phyloP scores from a whole-genome alignment of 2,888 invertebrate genomes.

The Buathra laborator region DNA sequence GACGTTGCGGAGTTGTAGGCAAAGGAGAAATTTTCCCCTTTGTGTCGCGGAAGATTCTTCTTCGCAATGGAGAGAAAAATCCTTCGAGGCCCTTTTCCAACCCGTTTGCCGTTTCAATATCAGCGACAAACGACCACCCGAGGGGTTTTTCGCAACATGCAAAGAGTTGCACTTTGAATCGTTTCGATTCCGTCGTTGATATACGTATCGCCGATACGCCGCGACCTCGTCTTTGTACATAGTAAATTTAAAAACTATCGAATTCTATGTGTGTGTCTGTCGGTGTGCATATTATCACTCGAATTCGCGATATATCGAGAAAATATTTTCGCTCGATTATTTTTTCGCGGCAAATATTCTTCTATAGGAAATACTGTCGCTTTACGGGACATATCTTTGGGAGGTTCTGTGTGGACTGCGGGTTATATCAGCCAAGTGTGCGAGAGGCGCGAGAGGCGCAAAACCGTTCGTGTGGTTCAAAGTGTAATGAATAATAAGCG shows the following conservation, averaged over 20 bases:
- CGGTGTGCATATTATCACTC: background rate
- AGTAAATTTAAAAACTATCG: no score
- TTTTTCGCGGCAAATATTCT: background rate
- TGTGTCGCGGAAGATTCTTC: conserved; percentile 29
- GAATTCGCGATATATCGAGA: background rate
- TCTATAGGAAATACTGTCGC: conserved; percentile 5
- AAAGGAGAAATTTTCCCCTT: conserved; percentile 37
- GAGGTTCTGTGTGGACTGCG: conserved; percentile 3
- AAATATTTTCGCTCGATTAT: background rate
- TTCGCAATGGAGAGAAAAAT: conserved; percentile 64
- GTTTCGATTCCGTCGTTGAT: background rate
- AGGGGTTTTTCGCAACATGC: conserved; percentile 60
- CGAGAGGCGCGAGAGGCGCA: conserved; percentile 36
- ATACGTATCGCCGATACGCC: background rate
- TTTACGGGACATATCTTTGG: conserved; percentile 29
- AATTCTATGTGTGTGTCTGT: no score
- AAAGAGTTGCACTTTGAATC: conserved; percentile 36
- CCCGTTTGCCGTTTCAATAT: conserved; percentile 72
- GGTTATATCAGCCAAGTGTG: conserved; percentile 21
- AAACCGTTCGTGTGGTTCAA: conserved; percentile 71
- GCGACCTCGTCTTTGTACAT: no score
- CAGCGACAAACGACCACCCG: conserved; percentile 70
- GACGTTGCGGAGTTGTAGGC: conserved; percentile 29
- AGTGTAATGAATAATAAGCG: conserved; percentile 82
- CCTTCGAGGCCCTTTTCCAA: conserved; percentile 51